These are phyloP conservation scores for Patella depressa DNA, from an alignment of 2,888 invertebrate species.

Conservation along the genomic window DNA sequence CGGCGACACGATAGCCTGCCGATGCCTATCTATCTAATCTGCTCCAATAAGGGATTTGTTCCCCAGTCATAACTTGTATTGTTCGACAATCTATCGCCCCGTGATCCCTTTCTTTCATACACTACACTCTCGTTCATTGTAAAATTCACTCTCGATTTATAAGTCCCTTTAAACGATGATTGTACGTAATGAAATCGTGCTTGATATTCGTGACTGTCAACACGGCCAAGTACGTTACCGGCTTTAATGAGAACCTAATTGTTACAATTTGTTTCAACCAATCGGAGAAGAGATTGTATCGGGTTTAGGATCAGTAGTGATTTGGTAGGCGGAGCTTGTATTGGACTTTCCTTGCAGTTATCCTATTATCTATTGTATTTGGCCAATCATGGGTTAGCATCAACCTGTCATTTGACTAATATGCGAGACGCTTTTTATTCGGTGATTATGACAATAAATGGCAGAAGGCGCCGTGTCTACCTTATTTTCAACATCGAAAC, in stretches of 20 bases:
- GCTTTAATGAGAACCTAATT: conserved; percentile 19
- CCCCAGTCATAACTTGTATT: conserved; percentile 8
- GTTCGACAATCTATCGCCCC: conserved; percentile 4
- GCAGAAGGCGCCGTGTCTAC: conserved; percentile 18
- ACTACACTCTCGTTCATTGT: not conserved
- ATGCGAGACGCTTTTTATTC: conserved; percentile 43
- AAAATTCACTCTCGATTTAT: not conserved
- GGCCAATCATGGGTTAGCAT: conserved; percentile 41
- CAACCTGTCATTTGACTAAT: conserved; percentile 41
- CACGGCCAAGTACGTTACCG: not conserved
- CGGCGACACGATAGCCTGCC: conserved; percentile 6
- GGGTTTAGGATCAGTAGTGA: conserved; percentile 37
- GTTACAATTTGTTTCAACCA: conserved; percentile 30
- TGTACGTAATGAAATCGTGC: not conserved
- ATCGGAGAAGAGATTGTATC: conserved; percentile 33
- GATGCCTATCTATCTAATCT: conserved; percentile 26
- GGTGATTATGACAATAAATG: conserved; percentile 43
- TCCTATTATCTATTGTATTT: conserved; percentile 40
- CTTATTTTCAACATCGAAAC: not conserved
- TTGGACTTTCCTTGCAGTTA: conserved; percentile 33
- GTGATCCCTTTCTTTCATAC: not conserved
- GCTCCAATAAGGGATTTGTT: conserved; percentile 17
- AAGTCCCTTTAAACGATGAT: not conserved
- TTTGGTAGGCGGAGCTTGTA: conserved; percentile 40
- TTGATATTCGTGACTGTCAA: not conserved